Evolutionary conservation across 2,797 vertebrate species (phyloP), one percentile per base, ranked within the genome.

Genomic region (Anolis apletophallus): DNA sequence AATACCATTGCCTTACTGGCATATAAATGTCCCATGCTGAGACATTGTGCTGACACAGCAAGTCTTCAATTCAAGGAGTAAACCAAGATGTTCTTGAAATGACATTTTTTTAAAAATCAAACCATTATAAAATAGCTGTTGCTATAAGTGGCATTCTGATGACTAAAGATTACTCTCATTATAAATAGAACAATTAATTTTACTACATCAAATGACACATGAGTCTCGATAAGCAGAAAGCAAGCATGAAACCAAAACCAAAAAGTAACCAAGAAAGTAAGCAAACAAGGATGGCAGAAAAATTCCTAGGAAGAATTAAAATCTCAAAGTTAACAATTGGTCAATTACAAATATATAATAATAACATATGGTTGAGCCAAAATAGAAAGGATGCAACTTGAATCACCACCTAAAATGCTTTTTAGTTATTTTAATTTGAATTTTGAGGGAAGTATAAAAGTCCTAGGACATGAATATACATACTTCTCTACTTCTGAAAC

Each of bases 81-180:
- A 59, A 81, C n/a, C n/a, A 71, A 74, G 19, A 55, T 29, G 55
- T 52, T 73, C 9, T 85, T 79, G 11, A 29, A 46, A 8, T 79
- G 52, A 71, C 54, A 23, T 46, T 85, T 85, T 71, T 21, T 79
- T 59, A 78, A 69, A 46, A 40, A 79, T 69, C 52, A 71, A 72
- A 59, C 68, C 36, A 72, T n/a, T 36, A 69, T 72, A 21, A 79
- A 72, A 59, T 23, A 54, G 54, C 40, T 72, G 29, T 79, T 84
- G 40, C 8, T 78, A 12, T 36, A 26, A 40, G 5, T 57, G 29
- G 34, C 26, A 12, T 77, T 67, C 46, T 50, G 57, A 52, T 46
- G 26, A 71, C 52, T n/a, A 79, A 69, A 79, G 17, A 79, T 34
- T 34, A 10, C 57, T 59, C 29, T 78, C 78, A 85, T 6, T 32